Conservation (phyloP, 2,888 invertebrate genomes). For the Pyralis farinalis region DNA sequence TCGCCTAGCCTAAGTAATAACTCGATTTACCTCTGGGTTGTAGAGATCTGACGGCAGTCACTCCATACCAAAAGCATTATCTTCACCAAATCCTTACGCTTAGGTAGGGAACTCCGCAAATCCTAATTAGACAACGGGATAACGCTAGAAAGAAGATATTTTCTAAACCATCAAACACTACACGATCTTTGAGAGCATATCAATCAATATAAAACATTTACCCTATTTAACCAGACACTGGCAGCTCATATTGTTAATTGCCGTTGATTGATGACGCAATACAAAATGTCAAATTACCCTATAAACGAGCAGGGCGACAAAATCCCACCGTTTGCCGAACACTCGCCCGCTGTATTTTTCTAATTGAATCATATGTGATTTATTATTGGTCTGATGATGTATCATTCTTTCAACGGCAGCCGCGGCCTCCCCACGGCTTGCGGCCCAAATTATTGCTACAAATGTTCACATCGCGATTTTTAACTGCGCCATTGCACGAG, state of each 20-base stretch:
- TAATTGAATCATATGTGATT: slow-evolving; percentile 81
- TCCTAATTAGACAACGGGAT: no score
- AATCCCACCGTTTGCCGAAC: slow-evolving; percentile 54
- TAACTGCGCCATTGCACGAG: slow-evolving; percentile 52
- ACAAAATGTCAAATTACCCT: slow-evolving; percentile 70
- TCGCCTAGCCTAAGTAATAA: no score
- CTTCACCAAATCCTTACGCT: no score
- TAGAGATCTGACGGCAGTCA: no score
- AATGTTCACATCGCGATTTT: slow-evolving; percentile 73
- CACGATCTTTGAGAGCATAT: no score
- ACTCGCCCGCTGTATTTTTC: slow-evolving; percentile 65
- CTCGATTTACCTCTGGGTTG: no score
- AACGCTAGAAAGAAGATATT: no score
- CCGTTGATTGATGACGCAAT: slow-evolving; percentile 73
- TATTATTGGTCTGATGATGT: slow-evolving; percentile 80
- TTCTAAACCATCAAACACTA: no score
- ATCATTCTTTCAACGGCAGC: slow-evolving; percentile 79
- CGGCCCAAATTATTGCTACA: slow-evolving; percentile 74
- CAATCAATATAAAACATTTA: not conserved
- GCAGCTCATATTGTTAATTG: slow-evolving; percentile 49
- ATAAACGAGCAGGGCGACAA: slow-evolving; percentile 51
- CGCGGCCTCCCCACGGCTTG: slow-evolving; percentile 71
- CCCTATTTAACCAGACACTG: not conserved
- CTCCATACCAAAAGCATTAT: no score
- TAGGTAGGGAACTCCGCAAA: no score